Base-by-base conservation (phyloP, 2,113 vertebrate genomes). In the Ginglymostoma cirratum region DNA sequence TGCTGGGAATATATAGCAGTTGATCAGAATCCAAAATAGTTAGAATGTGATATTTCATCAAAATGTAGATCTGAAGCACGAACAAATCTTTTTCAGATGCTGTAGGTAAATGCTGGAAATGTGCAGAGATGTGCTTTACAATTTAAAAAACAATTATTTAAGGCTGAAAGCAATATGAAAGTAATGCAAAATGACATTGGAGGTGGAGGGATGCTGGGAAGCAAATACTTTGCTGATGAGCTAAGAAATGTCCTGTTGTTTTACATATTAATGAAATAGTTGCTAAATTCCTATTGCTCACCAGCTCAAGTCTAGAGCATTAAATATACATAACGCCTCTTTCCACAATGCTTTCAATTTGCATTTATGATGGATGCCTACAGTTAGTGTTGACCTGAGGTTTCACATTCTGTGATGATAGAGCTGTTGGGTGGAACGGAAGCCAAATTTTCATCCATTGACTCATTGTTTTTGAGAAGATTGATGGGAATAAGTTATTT, bases 191-290 rank as follows among this genome's bases (percentile, higher is more conserved):
- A 3, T 90, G 87, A 30, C 27, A 15, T 7, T 61, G 12, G 52
- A 15, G 27, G 14, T 34, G 34, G 15, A 1, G 30, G 24, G 7
- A 61, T 12, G 12, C 52, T 15, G n/a, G 52, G 27, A 90, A 61
- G 14, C 87, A 90, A 55, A 55, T 61, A 55, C 52, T 55, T 76
- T 55, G 86, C 52, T 17, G 52, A n/a, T 17, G 87, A 90, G 87
- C 34, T 61, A 61, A 61, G 30, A 90, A 90, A 61, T 6, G 87
- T 90, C 65, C 87, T 61, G 27, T 14, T 34, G 27, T 4, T 90
- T 90, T 90, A 61, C 87, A 61, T 90, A 90, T 61, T 90, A 34
- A 90, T 90, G 87, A 90, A 90, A 90, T n/a, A 61, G 87, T 90
- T 61, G 27, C 86, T 90, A 2, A 5, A 61, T 61, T 30, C 48